Evolutionary conservation across 2,888 invertebrate genomes (phyloP).

Genomic region (Thelaira solivaga): DNA sequence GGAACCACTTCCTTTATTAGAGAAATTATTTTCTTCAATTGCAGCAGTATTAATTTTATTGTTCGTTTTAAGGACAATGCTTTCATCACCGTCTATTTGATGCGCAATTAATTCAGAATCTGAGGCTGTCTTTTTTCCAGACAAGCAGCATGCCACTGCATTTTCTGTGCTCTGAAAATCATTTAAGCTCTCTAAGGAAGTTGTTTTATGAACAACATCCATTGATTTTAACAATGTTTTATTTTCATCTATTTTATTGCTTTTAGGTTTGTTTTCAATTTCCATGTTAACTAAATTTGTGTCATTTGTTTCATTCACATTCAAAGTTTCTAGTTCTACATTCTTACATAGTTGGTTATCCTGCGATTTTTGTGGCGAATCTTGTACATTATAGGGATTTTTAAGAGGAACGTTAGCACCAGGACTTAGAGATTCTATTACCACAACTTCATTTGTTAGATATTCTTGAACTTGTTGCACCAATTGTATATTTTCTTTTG

Average conservation of each 20-base stretch:
- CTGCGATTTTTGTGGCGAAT: neutral
- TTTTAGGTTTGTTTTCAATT: neutral
- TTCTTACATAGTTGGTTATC: neutral
- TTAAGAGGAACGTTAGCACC: neutral
- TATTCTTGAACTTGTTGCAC: neutral
- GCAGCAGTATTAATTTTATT: no score
- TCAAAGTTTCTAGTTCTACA: neutral
- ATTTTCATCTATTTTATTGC: neutral
- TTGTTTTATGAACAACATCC: no score
- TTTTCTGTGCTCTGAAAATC: no score
- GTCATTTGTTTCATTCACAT: neutral
- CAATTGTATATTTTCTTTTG: neutral
- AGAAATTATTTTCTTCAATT: neutral
- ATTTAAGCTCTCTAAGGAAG: no score
- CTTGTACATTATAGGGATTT: neutral
- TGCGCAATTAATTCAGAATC: neutral
- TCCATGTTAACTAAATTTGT: neutral
- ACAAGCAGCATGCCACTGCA: no score
- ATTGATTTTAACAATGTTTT: no score
- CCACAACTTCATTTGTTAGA: neutral
- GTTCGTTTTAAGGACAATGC: neutral
- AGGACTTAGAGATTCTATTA: neutral
- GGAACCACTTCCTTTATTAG: neutral
- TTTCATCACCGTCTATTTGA: neutral
- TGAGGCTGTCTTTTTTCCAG: no score